These are phyloP conservation scores for Ciona savignyi DNA, from an alignment of 23 tunicate genomes.

Conservation along the genomic window DNA sequence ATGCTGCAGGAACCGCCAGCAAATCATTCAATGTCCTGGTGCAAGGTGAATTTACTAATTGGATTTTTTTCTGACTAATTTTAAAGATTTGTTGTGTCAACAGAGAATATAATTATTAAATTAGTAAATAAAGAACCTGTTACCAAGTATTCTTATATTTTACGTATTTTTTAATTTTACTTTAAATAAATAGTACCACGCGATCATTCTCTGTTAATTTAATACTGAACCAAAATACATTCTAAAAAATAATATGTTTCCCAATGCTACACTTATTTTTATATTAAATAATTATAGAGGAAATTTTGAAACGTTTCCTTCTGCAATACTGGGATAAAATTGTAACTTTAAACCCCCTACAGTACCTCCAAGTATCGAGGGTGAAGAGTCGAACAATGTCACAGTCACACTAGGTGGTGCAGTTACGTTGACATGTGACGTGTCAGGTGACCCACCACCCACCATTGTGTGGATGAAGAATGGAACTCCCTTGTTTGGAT, in stretches of 20 bases:
- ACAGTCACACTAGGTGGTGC: constrained; percentile 67
- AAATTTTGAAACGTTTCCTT: background rate
- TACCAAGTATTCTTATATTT: too few relatives aligned
- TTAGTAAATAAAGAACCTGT: too few relatives aligned
- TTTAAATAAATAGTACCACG: constrained; percentile 3
- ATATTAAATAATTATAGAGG: too few relatives aligned
- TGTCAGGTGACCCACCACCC: constrained; percentile 86
- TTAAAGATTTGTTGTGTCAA: too few relatives aligned
- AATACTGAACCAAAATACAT: too few relatives aligned
- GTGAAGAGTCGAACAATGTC: constrained; percentile 34
- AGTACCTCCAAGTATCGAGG: constrained; percentile 74
- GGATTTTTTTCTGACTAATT: too few relatives aligned
- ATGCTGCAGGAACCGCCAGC: constrained; percentile 65
- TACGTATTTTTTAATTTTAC: background rate
- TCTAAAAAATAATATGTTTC: too few relatives aligned
- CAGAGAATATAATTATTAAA: background rate
- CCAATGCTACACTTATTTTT: too few relatives aligned
- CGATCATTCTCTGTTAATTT: background rate
- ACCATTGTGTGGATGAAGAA: constrained; percentile 84
- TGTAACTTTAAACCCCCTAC: constrained; percentile 2
- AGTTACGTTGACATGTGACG: constrained; percentile 74
- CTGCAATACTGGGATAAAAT: too few relatives aligned
- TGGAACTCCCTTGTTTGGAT: constrained; percentile 31
- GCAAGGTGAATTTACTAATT: constrained; percentile 39
- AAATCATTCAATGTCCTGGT: constrained; percentile 54